Evolutionary conservation across 2,888 invertebrate species (phyloP).

Genomic region (Leptinotarsa tumamoca): DNA sequence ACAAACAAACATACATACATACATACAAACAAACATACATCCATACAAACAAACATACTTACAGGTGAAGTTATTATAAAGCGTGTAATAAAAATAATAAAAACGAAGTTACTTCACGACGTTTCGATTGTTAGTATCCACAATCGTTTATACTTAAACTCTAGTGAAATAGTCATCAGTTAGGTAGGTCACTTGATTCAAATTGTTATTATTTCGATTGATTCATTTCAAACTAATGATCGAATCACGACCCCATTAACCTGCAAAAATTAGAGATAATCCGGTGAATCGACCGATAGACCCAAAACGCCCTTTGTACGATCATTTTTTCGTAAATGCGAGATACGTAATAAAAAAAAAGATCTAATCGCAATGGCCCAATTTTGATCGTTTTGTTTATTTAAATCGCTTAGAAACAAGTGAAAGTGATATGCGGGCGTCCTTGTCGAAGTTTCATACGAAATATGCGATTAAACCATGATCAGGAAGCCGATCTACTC

Average conservation of each 20-base stretch:
- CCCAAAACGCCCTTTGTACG: not conserved
- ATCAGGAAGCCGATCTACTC: slow-evolving; percentile 29
- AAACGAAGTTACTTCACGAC: too few species aligned
- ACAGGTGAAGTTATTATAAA: too few species aligned
- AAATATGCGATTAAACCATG: slow-evolving; percentile 11
- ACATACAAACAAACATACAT: too few species aligned
- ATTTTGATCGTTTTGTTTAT: slow-evolving; percentile 22
- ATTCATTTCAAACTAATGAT: too few species aligned
- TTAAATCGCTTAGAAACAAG: slow-evolving; percentile 24
- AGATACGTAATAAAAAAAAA: not conserved
- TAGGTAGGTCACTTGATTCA: too few species aligned
- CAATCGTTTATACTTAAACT: too few species aligned
- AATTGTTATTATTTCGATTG: too few species aligned
- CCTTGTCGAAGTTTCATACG: slow-evolving; percentile 22
- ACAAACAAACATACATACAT: too few species aligned
- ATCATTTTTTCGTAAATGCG: not conserved
- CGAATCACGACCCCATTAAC: not conserved
- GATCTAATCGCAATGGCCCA: slow-evolving; percentile 12
- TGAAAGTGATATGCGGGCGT: slow-evolving; percentile 30
- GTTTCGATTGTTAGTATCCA: too few species aligned
- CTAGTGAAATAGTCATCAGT: too few species aligned
- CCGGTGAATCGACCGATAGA: not conserved
- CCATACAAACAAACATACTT: too few species aligned
- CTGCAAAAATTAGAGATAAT: not conserved
- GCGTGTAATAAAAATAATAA: too few species aligned